A percentile compares a stretch with the other conserved stretches of the same genome.
These are phyloP conservation scores for Choristoneura rosaceana DNA, from an alignment of 2,888 invertebrate genomes.

Conservation along the genomic window DNA sequence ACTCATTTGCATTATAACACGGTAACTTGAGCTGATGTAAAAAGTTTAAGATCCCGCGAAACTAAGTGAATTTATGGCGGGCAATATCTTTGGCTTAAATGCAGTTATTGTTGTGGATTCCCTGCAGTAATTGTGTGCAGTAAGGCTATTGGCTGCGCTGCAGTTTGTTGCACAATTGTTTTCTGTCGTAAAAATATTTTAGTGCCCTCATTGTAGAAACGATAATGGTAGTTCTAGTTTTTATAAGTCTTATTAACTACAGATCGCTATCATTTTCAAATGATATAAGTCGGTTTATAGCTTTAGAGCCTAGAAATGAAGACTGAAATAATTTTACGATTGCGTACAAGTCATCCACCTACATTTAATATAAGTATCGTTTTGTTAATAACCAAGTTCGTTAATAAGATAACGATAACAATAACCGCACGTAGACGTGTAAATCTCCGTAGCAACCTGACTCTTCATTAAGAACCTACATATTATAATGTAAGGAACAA, in stretches of 20 bases:
- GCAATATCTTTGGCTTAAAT: conserved; percentile 68
- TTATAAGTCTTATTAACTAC: background rate
- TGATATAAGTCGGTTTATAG: background rate
- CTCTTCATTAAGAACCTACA: conserved; percentile 19
- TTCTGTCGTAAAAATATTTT: conserved; percentile 11
- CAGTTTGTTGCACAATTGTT: conserved; percentile 27
- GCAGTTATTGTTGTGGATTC: conserved; percentile 56
- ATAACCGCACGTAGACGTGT: background rate
- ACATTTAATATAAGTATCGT: background rate
- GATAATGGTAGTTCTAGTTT: conserved; percentile 1
- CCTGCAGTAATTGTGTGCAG: conserved; percentile 46
- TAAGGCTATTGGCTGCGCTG: conserved; percentile 25
- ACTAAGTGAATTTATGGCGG: conserved; percentile 70
- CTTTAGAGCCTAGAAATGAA: background rate
- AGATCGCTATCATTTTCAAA: background rate
- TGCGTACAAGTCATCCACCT: background rate
- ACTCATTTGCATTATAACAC: conserved; percentile 75
- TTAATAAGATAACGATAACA: background rate
- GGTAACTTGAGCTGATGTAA: conserved; percentile 68
- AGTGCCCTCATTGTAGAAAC: conserved; percentile 12
- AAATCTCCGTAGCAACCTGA: conserved; percentile 9
- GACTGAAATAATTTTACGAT: background rate
- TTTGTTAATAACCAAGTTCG: background rate
- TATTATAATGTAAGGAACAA: conserved; percentile 26
- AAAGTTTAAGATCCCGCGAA: conserved; percentile 67